Conservation (phyloP, 2,888 invertebrate genomes). For the Escarpia spicata region DNA sequence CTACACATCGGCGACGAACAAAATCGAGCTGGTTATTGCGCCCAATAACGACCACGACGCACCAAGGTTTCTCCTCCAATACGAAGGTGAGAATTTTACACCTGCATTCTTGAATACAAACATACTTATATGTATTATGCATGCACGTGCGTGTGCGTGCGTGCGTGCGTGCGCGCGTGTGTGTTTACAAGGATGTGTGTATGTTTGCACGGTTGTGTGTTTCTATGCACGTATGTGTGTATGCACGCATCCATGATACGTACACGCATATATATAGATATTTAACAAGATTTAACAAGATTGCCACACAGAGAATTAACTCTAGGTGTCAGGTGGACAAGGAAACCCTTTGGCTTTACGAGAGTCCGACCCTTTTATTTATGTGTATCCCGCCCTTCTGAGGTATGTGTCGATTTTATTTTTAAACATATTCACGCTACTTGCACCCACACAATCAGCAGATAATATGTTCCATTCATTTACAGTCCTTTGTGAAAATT, state of each 20-base stretch:
- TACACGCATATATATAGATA: background rate
- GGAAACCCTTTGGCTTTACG: too few relatives aligned
- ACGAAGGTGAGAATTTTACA: background rate
- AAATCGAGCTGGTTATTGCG: slow-evolving; percentile 20
- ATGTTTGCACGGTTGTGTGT: background rate
- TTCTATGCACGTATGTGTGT: background rate
- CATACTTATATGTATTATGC: background rate
- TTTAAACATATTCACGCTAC: too few relatives aligned
- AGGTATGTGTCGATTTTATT: too few relatives aligned
- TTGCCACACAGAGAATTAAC: too few relatives aligned
- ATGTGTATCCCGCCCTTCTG: too few relatives aligned
- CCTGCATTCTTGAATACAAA: background rate
- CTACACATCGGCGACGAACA: slow-evolving; percentile 27
- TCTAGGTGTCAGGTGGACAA: too few relatives aligned
- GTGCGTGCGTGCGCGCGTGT: background rate
- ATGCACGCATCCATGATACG: background rate
- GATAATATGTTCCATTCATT: too few relatives aligned
- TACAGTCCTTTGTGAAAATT: too few relatives aligned
- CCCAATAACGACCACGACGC: background rate
- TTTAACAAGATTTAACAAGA: too few relatives aligned
- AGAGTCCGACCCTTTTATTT: too few relatives aligned
- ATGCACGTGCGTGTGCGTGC: background rate
- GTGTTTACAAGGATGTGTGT: background rate
- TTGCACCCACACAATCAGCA: too few relatives aligned
- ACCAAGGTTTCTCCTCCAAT: background rate